Evolutionary conservation across 2,888 invertebrate genomes (phyloP).

Genomic region (Drosophila pullipes): DNA sequence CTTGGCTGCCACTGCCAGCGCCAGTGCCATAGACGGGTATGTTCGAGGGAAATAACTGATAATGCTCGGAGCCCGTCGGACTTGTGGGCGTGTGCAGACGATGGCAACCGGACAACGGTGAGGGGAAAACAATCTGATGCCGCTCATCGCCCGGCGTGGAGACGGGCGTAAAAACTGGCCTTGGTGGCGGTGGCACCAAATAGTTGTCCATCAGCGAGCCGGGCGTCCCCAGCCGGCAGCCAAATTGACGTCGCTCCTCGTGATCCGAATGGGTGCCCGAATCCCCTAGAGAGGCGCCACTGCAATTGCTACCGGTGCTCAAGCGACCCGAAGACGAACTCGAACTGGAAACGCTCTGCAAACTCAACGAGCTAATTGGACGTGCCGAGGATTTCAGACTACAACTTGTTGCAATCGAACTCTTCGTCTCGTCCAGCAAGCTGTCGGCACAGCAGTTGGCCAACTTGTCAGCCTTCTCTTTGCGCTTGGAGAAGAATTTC

Average conservation of each 20-base stretch:
- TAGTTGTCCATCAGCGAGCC: constrained; percentile 87
- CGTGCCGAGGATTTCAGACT: constrained; percentile 85
- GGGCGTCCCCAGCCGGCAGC: constrained; percentile 82
- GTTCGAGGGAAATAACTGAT: constrained; percentile 85
- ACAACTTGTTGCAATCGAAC: constrained; percentile 83
- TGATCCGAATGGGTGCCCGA: constrained; percentile 94
- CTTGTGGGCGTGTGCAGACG: constrained; percentile 84
- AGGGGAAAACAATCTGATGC: constrained; percentile 83
- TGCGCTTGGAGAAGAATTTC: constrained; percentile 89
- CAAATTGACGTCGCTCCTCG: constrained; percentile 88
- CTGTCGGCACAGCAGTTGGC: constrained; percentile 71
- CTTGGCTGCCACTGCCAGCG: constrained; percentile 74
- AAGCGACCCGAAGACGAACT: constrained; percentile 92
- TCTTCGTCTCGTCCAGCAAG: constrained; percentile 83
- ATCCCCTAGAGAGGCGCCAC: constrained; percentile 92
- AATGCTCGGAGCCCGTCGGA: constrained; percentile 83
- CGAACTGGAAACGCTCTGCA: constrained; percentile 89
- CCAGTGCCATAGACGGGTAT: constrained; percentile 83
- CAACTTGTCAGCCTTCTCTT: constrained; percentile 61
- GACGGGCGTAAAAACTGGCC: constrained; percentile 85
- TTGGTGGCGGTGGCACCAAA: constrained; percentile 88
- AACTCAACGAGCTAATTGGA: constrained; percentile 89
- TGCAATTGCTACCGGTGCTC: constrained; percentile 90
- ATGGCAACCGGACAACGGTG: constrained; percentile 81
- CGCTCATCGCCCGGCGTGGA: constrained; percentile 85